Conservation (phyloP, 1,140 invertebrate genomes). For the Bursaphelenchus mucronatus region DNA sequence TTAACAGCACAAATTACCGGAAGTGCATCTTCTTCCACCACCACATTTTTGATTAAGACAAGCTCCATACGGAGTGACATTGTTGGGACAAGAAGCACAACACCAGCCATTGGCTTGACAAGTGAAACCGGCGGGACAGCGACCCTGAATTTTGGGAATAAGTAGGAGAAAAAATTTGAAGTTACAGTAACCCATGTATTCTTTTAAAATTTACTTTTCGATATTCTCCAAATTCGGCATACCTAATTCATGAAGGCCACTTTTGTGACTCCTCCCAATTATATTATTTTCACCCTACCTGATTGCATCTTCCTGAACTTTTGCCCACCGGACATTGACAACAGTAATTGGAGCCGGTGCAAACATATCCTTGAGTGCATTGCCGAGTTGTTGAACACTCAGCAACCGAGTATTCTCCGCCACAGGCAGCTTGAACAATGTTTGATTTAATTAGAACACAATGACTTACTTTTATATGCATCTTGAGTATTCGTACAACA, state of each 20-base stretch:
- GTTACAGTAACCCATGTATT: constrained; percentile 11
- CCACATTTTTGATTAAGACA: constrained; percentile 32
- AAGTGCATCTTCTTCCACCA: constrained; percentile 32
- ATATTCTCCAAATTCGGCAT: no score
- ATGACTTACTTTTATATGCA: constrained; percentile 18
- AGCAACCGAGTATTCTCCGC: constrained; percentile 25
- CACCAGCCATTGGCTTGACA: constrained; percentile 43
- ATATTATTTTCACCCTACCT: neutral
- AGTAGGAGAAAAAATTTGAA: neutral
- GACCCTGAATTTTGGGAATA: constrained; percentile 14
- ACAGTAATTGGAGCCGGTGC: constrained; percentile 34
- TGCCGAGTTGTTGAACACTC: constrained; percentile 22
- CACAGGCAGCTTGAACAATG: constrained; percentile 29
- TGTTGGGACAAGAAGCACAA: constrained; percentile 38
- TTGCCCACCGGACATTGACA: constrained; percentile 42
- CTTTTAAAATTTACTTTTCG: no score
- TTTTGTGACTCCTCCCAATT: no score
- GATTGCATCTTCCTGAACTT: no score
- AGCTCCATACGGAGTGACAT: constrained; percentile 34
- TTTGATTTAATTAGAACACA: neutral
- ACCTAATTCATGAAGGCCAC: no score
- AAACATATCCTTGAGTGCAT: constrained; percentile 21
- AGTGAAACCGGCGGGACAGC: constrained; percentile 29
- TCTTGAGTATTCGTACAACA: constrained; percentile 38
- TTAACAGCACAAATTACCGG: constrained; percentile 44